A percentile compares a stretch with the other conserved stretches of the same genome.
These are phyloP conservation scores for Eonycteris spelaea DNA, from an alignment of 2,113 vertebrate species.

Conservation along the genomic window DNA sequence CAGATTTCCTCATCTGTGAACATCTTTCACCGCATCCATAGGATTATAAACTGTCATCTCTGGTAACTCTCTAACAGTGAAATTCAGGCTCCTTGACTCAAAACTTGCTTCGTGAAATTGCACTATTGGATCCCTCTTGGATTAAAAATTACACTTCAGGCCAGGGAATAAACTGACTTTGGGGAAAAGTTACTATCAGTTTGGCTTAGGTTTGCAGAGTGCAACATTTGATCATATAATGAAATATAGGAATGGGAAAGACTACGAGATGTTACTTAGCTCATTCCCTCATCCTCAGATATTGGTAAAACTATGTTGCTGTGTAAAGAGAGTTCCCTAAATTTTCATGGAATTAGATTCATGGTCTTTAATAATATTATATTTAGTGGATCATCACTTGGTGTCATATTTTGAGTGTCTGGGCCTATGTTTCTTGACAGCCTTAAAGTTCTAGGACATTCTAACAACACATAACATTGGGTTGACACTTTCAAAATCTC, in stretches of 20 bases:
- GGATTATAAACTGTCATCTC: slow-evolving; percentile 52
- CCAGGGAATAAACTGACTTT: slow-evolving; percentile 36
- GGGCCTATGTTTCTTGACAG: not conserved
- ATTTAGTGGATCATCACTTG: not conserved
- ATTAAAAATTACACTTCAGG: slow-evolving; percentile 59
- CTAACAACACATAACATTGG: not conserved
- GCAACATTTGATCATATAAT: not conserved
- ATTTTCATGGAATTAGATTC: not conserved
- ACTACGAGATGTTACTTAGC: not conserved
- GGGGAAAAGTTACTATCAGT: not conserved
- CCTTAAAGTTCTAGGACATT: not conserved
- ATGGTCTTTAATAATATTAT: not conserved
- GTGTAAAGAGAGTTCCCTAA: not conserved
- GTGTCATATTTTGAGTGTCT: not conserved
- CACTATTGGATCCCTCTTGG: not conserved
- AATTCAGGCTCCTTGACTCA: slow-evolving; percentile 35
- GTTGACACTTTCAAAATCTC: not conserved
- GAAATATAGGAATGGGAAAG: not conserved
- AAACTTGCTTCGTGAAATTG: slow-evolving; percentile 56
- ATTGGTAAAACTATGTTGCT: not conserved
- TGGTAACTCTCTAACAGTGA: slow-evolving; percentile 44
- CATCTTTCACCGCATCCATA: slow-evolving; percentile 33
- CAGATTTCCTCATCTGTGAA: slow-evolving; percentile 32
- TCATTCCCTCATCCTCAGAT: not conserved
- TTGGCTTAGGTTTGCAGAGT: not conserved